phyloP scores from a whole-genome alignment of 2,888 invertebrate genomes.

The Oeneis ivallda region DNA sequence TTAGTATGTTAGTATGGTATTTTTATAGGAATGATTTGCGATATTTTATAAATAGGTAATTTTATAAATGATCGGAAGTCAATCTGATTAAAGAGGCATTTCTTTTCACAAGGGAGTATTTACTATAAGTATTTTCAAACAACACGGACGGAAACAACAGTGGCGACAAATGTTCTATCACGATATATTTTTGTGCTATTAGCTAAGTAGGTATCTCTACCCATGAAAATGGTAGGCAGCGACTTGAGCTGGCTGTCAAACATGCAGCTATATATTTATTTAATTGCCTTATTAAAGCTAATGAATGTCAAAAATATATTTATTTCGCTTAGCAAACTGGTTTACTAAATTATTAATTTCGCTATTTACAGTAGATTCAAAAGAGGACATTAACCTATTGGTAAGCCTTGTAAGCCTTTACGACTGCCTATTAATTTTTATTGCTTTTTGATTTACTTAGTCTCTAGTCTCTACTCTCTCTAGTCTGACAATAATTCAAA shows the following conservation, averaged over 20 bases:
- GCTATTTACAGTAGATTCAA: neutral
- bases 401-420: neutral
- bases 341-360: neutral
- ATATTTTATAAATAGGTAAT: no score
- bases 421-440: neutral
- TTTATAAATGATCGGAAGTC: no score
- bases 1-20: neutral
- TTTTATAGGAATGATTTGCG: no score
- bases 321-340: neutral
- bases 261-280: neutral
- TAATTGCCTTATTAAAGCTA: neutral
- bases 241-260: neutral
- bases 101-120: no score
- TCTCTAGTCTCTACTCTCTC: no score
- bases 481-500: no score
- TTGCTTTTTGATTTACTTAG: constrained; percentile 17
- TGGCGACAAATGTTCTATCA: no score
- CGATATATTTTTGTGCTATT: no score
- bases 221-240: neutral
- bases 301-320: constrained; percentile 10
- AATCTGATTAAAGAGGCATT: no score
- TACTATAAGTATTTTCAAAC: no score
- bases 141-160: no score
- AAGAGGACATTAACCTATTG: constrained; percentile 3
- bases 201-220: no score